phyloP scores from a whole-genome alignment of 2,797 vertebrate species.

The Betta splendens region DNA sequence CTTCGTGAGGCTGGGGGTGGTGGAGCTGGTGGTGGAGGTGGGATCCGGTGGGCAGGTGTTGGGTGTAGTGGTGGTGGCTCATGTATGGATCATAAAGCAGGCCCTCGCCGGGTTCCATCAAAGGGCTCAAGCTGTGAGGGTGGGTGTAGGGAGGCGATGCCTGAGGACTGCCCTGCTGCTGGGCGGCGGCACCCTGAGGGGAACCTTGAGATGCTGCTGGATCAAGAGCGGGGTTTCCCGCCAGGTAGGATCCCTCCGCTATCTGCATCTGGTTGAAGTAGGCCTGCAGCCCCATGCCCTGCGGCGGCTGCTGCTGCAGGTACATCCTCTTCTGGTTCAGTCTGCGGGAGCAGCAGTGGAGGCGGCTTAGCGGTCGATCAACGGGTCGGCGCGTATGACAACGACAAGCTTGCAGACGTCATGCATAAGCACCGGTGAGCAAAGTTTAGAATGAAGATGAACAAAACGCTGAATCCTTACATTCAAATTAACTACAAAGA shows the following conservation, averaged over 20 bases:
- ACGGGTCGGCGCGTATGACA: constrained; percentile 10
- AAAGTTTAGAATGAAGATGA: constrained; percentile 5
- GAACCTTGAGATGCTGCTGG: constrained; percentile 64
- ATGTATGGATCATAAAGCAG: constrained; percentile 88
- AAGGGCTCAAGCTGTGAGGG: constrained; percentile 82
- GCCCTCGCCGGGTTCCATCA: constrained; percentile 88
- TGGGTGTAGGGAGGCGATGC: constrained; percentile 65
- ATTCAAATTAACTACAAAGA: no score
- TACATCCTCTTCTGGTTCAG: constrained; percentile 95
- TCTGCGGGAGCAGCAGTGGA: constrained; percentile 73
- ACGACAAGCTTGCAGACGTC: neutral
- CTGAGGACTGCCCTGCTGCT: constrained; percentile 68
- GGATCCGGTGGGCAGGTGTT: constrained; percentile 60
- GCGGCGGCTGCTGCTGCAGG: constrained; percentile 96
- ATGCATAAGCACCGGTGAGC: neutral
- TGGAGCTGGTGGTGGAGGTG: constrained; percentile 68
- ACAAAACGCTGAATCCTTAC: neutral
- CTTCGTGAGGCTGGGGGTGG: constrained; percentile 62
- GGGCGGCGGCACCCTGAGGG: constrained; percentile 67
- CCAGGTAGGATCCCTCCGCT: constrained; percentile 87
- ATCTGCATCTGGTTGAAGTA: constrained; percentile 99
- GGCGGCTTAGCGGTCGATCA: constrained; percentile 10
- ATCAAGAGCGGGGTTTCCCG: constrained; percentile 72
- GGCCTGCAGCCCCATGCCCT: constrained; percentile 85
- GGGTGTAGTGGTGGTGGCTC: constrained; percentile 72